Percentiles rank a stretch among this genome's conserved stretches.
phyloP scores from a whole-genome alignment of 2,797 vertebrate genomes.

The Coregonus ussuriensis region DNA sequence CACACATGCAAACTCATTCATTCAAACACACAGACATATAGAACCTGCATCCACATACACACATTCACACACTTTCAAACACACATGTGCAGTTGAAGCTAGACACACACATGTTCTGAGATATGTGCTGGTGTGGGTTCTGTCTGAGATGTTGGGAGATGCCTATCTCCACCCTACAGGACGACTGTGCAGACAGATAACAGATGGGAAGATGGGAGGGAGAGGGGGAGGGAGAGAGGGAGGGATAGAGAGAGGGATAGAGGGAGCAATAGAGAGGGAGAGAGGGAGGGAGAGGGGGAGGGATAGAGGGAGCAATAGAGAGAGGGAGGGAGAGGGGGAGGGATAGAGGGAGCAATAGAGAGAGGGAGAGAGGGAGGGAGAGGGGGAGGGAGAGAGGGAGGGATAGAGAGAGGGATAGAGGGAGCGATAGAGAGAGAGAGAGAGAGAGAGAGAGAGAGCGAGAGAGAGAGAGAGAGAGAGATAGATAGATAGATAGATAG shows the following conservation, averaged over 20 bases:
- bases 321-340: too few species aligned
- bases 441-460: too few species aligned
- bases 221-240: conserved; percentile 3
- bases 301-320: too few species aligned
- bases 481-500: too few species aligned
- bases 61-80: conserved; percentile 29
- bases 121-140: conserved; percentile 34
- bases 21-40: background rate
- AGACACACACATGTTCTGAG: conserved; percentile 34
- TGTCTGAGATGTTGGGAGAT: conserved; percentile 65
- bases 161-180: conserved; percentile 65
- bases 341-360: too few species aligned
- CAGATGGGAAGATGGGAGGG: conserved; percentile 28
- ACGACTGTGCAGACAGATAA: conserved; percentile 45
- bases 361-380: too few species aligned
- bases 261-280: too few species aligned
- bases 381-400: too few species aligned
- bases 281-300: conserved; percentile 10
- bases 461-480: too few species aligned
- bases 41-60: conserved; percentile 36
- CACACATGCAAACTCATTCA: conserved; percentile 35
- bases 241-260: conserved; percentile 23
- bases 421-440: too few species aligned
- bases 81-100: conserved; percentile 25
- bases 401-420: too few species aligned